Evolutionary conservation across 2,797 vertebrate species (phyloP).

Genomic region (Iguana delicatissima): DNA sequence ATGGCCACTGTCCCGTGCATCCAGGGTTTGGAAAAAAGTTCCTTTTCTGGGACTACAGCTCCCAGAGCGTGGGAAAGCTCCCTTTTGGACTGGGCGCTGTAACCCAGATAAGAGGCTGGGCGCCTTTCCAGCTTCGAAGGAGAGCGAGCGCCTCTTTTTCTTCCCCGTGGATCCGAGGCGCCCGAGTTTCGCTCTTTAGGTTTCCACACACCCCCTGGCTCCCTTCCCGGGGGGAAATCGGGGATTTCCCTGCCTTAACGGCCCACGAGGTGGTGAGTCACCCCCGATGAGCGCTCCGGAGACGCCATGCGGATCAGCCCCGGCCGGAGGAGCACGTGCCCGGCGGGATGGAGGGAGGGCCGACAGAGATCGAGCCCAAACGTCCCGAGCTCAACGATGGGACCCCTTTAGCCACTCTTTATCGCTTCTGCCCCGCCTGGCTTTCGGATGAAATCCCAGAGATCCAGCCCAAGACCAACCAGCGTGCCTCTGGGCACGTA

Average conservation of each 20-base stretch:
- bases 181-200: neutral
- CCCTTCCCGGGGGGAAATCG: neutral
- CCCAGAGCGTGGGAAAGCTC: too few relatives aligned
- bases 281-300: neutral
- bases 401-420: too few relatives aligned
- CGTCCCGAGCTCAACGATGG: too few relatives aligned
- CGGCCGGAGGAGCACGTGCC: neutral
- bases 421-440: too few relatives aligned
- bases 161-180: neutral
- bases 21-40: too few relatives aligned
- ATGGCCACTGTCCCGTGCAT: too few relatives aligned
- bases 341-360: too few relatives aligned
- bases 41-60: neutral
- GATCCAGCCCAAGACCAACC: too few relatives aligned
- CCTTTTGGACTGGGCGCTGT: neutral
- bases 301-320: neutral
- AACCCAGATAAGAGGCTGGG: too few relatives aligned
- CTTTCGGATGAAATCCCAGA: neutral
- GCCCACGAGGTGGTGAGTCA: constrained; percentile 22
- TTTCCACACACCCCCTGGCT: neutral
- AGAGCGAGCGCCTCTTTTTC: too few relatives aligned
- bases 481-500: neutral
- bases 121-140: too few relatives aligned
- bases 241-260: constrained; percentile 22
- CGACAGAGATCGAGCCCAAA: too few relatives aligned